Base-by-base conservation (phyloP, 2,113 vertebrate species). In the Oreotragus oreotragus region DNA sequence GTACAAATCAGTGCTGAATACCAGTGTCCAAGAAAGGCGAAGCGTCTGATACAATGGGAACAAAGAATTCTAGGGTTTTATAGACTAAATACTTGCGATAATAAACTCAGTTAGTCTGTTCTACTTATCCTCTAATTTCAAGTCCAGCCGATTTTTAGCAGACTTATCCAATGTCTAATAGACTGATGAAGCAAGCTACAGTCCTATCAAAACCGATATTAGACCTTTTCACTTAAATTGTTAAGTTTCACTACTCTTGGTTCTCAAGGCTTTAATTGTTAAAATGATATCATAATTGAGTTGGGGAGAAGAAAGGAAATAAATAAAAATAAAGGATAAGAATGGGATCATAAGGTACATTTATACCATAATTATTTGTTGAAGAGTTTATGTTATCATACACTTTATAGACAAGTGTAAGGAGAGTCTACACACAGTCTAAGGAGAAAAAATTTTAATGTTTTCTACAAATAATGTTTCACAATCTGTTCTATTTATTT, bases 381-480 rank as follows among this genome's bases (percentile, higher is more conserved):
- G 45, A 11, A 96, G 76, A 49, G 33, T 51, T 96, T 73, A 57
- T 87, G 88, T 95, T 43, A 62, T 60, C 53, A 36, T 10, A 25
- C 43, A 66, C 57, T 95, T 92, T 91, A 92, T n/a, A 73, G 21
- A 83, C 49, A 51, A 39, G 17, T 53, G 51, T 19, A 53, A 53
- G 51, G 16, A 53, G 51, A 53, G 51, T 53, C 51, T 19, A 53
- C 39, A 27, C 36, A 45, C 13, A 77, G 39, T 81, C 84, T 55
- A 55, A 90, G 73, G 94, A 53, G 58, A 90, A 90, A 91, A 79
- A 49, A 62, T 93, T n/a, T 36, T 84, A 88, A 33, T 62, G 19
- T 95, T 97, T 91, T 84, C 90, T 90, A 80, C 36, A 66, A 91
- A 62, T 80, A 76, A 17, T 53, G 70, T 86, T 62, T 96, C 16